Evolutionary conservation across 2,888 invertebrate genomes (phyloP).

Genomic region (Nebria brevicollis): DNA sequence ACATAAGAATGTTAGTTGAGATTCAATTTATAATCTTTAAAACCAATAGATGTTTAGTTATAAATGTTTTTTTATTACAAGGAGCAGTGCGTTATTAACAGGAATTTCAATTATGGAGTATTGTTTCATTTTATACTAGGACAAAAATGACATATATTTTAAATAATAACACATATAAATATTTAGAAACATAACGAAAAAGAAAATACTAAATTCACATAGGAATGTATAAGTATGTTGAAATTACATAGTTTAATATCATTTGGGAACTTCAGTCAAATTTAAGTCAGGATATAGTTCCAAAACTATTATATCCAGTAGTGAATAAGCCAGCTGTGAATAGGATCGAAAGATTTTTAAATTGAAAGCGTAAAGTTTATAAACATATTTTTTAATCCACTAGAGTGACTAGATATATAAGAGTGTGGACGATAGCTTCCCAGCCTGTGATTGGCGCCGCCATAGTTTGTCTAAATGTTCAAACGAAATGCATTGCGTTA

Average conservation of each 20-base stretch:
- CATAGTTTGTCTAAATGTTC: no score
- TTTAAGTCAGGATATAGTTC: conserved; percentile 79
- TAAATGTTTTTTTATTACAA: no score
- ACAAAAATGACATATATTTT: background rate
- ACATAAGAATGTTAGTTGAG: no score
- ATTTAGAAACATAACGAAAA: background rate
- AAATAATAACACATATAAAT: background rate
- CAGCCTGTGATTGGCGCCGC: no score
- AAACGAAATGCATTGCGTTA: no score
- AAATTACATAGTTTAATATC: background rate
- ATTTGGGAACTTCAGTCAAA: conserved; percentile 12
- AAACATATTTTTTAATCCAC: conserved; percentile 14
- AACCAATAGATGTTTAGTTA: no score
- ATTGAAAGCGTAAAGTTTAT: conserved; percentile 3
- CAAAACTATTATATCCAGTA: conserved; percentile 78
- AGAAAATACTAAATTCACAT: background rate
- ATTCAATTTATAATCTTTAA: no score
- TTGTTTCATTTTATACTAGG: no score
- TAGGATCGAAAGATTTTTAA: background rate
- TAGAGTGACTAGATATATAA: no score
- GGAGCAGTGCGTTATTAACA: no score
- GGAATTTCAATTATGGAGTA: no score
- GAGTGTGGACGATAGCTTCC: no score
- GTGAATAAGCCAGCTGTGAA: conserved; percentile 74
- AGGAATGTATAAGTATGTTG: background rate